Base-by-base conservation (phyloP, 2,113 vertebrate species). In the Cettia cetti region DNA sequence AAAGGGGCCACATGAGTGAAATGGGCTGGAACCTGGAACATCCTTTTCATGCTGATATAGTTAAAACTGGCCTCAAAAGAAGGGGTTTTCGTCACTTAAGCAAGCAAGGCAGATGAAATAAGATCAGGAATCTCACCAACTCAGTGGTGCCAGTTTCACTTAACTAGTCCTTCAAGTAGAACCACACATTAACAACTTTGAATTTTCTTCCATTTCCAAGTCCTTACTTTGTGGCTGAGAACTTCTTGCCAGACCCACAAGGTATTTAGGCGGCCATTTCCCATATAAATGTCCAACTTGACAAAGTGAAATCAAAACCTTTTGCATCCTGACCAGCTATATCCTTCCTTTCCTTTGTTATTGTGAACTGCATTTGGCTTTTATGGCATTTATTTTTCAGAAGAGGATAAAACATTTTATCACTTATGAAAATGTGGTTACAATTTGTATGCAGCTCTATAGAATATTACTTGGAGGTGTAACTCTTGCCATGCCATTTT, bases 401-500 rank as follows among this genome's bases (percentile, higher is more conserved):
- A 88, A 78, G 63, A 95, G 92, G 64, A 95, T 94, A 95, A 97
- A 96, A 77, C 90, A 93, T 96, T 96, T 92, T 96, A 97, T 96
- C 93, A 89, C 93, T 94, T 96, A 96, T 86, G 94, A 96, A 97
- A 96, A 97, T 96, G 92, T 96, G 95, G 93, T 96, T 96, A 57
- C 93, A 96, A 96, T 96, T 96, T 96, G 83, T 84, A 92, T 89
- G 86, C 72, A 93, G 65, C 57, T 92, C 94, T 89, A 93, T 3
- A 90, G 92, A 93, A 90, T 96, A 96, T 92, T 78, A 94, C 92
- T 89, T 64, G 88, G 79, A 96, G 88, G 92, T 96, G 94, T 95
- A 96, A 96, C 94, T 97, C 96, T 94, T 95, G 79, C 79, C 86
- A 81, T 93, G 82, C 90, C 93, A 93, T 94, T 96, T 96, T 95